Percentiles rank a stretch among this genome's conserved stretches.
Conservation (phyloP, 2,113 vertebrate genomes). For the Merops nubicus region DNA sequence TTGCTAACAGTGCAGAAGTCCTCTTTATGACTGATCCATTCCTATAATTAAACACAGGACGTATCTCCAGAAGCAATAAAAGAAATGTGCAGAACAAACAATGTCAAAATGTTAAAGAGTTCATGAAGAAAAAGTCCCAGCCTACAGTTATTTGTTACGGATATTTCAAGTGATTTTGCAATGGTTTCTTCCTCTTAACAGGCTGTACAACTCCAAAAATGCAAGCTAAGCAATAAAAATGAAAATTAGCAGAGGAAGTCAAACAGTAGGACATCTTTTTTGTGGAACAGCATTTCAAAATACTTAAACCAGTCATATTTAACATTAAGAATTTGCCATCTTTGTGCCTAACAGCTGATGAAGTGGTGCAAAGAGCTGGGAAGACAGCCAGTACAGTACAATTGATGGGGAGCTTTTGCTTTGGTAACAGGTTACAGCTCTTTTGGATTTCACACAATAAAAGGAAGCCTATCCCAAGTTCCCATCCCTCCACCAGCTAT, state of each 20-base stretch:
- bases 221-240: constrained; percentile 51
- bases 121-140: neutral
- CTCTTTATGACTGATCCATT: neutral
- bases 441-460: constrained; percentile 58
- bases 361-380: constrained; percentile 42
- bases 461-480: constrained; percentile 65
- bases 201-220: constrained; percentile 3
- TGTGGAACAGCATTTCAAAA: constrained; percentile 25
- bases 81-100: constrained; percentile 23
- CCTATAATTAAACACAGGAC: neutral
- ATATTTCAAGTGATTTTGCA: constrained; percentile 45
- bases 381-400: constrained; percentile 12
- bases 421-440: constrained; percentile 58
- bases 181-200: constrained; percentile 30
- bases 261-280: constrained; percentile 10
- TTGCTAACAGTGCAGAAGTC: neutral
- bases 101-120: neutral
- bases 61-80: neutral
- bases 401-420: constrained; percentile 59
- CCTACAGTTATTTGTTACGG: neutral
- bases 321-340: constrained; percentile 1
- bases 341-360: constrained; percentile 27
- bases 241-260: constrained; percentile 49
- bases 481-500: constrained; percentile 33
- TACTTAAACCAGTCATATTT: neutral